Evolutionary conservation across 2,797 vertebrate species (phyloP).

Genomic region (Huso huso): DNA sequence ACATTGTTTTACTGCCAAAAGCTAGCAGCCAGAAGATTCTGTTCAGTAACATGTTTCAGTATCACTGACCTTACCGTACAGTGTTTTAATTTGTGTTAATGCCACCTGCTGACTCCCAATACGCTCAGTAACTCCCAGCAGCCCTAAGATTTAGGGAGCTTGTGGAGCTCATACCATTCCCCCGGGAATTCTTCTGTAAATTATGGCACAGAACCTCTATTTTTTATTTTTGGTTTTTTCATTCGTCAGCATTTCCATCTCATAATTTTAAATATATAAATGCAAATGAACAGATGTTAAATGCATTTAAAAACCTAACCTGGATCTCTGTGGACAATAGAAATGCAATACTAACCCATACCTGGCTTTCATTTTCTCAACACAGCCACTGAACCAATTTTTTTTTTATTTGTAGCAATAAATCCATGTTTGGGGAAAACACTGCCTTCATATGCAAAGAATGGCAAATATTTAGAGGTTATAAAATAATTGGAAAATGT

Average conservation of each 20-base stretch:
- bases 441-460: neutral
- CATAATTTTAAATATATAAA: neutral
- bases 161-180: too few relatives aligned
- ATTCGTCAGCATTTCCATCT: neutral
- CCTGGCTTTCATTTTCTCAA: neutral
- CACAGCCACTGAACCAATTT: neutral
- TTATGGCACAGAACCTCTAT: neutral
- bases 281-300: neutral
- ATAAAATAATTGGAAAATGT: neutral
- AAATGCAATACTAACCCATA: neutral
- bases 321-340: neutral
- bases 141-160: too few relatives aligned
- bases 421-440: neutral
- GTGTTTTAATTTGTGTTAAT: too few relatives aligned
- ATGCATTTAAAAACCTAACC: neutral
- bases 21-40: too few relatives aligned
- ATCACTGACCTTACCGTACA: too few relatives aligned
- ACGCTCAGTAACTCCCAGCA: too few relatives aligned
- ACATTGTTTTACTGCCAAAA: too few relatives aligned
- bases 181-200: too few relatives aligned
- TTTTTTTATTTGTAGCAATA: neutral
- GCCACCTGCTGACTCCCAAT: too few relatives aligned
- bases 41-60: too few relatives aligned
- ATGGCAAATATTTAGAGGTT: neutral
- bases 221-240: neutral